phyloP scores from a whole-genome alignment of 2,113 vertebrate genomes.

The Hemiscyllium ocellatum region DNA sequence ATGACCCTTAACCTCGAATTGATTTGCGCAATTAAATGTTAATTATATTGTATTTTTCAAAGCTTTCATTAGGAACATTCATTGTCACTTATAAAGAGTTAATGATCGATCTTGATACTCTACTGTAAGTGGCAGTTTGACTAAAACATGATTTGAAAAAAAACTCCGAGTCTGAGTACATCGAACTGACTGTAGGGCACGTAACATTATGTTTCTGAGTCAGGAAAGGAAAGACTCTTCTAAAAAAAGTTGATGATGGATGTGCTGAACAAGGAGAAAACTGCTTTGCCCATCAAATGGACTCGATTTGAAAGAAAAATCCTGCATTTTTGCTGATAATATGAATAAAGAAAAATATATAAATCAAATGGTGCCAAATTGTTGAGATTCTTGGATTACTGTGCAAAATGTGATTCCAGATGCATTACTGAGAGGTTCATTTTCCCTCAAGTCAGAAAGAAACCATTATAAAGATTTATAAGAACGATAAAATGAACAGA shows the following conservation, averaged over 20 bases:
- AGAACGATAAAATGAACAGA: neutral
- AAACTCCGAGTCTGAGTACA: neutral
- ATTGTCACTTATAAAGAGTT: neutral
- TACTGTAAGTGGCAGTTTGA: no score
- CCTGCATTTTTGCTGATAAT: neutral
- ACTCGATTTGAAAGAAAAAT: neutral
- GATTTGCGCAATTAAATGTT: neutral
- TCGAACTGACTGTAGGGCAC: neutral
- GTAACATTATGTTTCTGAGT: neutral
- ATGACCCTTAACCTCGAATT: neutral
- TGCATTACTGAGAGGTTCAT: conserved; percentile 12
- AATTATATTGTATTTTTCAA: neutral
- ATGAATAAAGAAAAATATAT: neutral
- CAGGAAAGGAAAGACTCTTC: neutral
- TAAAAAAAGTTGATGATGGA: neutral
- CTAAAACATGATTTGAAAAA: neutral
- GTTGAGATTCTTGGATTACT: conserved; percentile 1
- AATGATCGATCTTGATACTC: neutral
- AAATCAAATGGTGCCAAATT: neutral
- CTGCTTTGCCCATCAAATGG: neutral
- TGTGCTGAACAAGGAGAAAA: neutral
- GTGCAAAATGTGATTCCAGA: neutral
- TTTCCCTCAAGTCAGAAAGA: neutral
- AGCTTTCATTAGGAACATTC: neutral
- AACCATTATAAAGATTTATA: conserved; percentile 14